Evolutionary conservation across 2,113 vertebrate species (phyloP), one percentile per base, ranked within the genome.

Genomic region (Nothocercus julius): DNA sequence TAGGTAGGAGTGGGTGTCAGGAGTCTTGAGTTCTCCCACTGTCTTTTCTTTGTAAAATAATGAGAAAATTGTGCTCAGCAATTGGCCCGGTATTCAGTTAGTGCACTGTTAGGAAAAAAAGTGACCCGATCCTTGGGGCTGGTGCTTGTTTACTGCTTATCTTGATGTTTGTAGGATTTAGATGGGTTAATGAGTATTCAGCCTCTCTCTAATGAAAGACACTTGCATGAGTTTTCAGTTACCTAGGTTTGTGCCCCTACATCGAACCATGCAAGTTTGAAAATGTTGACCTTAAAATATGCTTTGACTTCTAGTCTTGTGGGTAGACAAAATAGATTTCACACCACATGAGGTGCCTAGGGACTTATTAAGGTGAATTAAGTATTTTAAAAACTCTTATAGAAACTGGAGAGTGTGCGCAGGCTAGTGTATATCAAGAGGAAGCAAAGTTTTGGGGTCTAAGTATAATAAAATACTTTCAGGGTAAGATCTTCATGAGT

Each of bases 361-460:
- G 42, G 87, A 86, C 76, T 94, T 94, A 94, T 86, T 91, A 90
- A 82, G 66, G 79, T 90, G 80, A 93, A 92, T 79, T 94, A 93
- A 93, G 63, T 92, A 53, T 58, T 97, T 78, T 92, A 72, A 90
- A 94, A 79, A 79, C 61, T 89, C 92, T 73, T 40, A 92, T n/a
- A 84, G 64, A 88, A 96, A 30, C 58, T 92, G 80, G 22, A 4
- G 51, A 44, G 16, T 76, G 32, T 68, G 24, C 61, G 28, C 19
- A 28, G 73, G 90, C 83, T 91, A 74, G 27, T 27, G 68, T 81
- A 80, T 45, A 47, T 90, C 62, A 77, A 4, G 27, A n/a, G 80
- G 53, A 91, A 53, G n/a, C n/a, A 34, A 44, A 74, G 22, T 54
- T 80, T 62, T 56, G 24, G 45, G 63, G 44, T 77, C 32, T 28